Evolutionary conservation across 2,888 invertebrate genomes (phyloP), one percentile per base, ranked within the genome.

Genomic region (Meiosimyza decipiens): DNA sequence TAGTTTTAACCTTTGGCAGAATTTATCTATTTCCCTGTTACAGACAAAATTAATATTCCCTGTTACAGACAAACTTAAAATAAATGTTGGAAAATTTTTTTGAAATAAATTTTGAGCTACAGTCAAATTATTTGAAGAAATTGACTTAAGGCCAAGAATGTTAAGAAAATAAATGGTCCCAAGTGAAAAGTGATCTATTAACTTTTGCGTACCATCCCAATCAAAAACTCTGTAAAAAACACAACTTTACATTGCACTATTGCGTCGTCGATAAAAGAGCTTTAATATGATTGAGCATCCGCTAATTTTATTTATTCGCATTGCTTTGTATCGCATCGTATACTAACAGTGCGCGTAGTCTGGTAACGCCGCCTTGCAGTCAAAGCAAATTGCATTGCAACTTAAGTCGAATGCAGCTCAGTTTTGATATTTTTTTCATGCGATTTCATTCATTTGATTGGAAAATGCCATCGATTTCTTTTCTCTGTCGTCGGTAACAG

Each of bases 271-370:
- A 62, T 73, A 74, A 73, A 63, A 64, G 2, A 28, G 64, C 70
- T 71, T 74, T 50, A 63, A 75, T 70, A 74, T 77, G 74, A 75
- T 75, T 76, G 71, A 76, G 72, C 68, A 49, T 62, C 28, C 70
- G 71, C 70, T 73, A 74, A 74, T 74, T 71, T 51, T 64, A 64
- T 64, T 64, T 51, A 51, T 52, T 50, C 64, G 18, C 18, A 51
- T 51, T 50, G 51, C 64, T 5, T 64, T 50, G 64, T 40, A 67
- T 55, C 57, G 40, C 54, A 67, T 54, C 15, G 49, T 47, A 64
- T 64, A 28, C 28, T 15, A 66, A 15, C 51, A 52, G 28, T 51
- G 65, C 71, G 73, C 68, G 73, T 65, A 60, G 54, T 71, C 47
- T 71, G 50, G 66, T 57, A 51, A 47, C 57, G 54, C 18, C 62